Conservation (phyloP, 1,140 invertebrate genomes). For the Cotesia typhae region DNA sequence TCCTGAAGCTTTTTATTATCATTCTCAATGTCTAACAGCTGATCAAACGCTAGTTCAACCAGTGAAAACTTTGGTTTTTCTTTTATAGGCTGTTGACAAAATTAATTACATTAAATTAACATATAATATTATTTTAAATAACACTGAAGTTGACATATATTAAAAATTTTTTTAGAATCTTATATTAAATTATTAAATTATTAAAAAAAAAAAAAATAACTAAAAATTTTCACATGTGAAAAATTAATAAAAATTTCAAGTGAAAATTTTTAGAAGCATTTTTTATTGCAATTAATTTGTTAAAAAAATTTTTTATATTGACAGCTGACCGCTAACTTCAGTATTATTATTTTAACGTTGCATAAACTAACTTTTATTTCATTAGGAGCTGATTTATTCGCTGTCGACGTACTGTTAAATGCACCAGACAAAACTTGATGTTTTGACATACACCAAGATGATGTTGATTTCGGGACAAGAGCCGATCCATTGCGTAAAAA, state of each 20-base stretch:
- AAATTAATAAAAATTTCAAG: too few relatives aligned
- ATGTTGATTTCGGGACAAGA: conserved; percentile 32
- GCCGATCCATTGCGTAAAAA: conserved; percentile 35
- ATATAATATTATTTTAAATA: too few relatives aligned
- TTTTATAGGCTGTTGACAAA: neutral
- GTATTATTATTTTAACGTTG: neutral
- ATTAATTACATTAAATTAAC: conserved; percentile 4
- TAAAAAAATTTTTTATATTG: too few relatives aligned
- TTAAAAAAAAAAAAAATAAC: too few relatives aligned
- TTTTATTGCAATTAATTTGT: too few relatives aligned
- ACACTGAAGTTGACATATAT: too few relatives aligned
- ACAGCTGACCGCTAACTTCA: too few relatives aligned
- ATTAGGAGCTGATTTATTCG: conserved; percentile 6
- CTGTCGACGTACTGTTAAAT: conserved; percentile 32
- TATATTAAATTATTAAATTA: too few relatives aligned
- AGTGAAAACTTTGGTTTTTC: conserved; percentile 18
- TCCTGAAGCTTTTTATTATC: conserved; percentile 45
- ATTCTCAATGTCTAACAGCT: conserved; percentile 52
- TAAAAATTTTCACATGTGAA: too few relatives aligned
- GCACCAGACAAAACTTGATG: conserved; percentile 37
- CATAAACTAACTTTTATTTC: conserved; percentile 38
- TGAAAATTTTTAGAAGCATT: too few relatives aligned
- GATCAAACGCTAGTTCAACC: conserved; percentile 22
- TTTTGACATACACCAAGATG: conserved; percentile 35
- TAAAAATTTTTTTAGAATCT: neutral